Evolutionary conservation across 2,797 vertebrate genomes (phyloP).

Genomic region (Sebastes matsubarae): DNA sequence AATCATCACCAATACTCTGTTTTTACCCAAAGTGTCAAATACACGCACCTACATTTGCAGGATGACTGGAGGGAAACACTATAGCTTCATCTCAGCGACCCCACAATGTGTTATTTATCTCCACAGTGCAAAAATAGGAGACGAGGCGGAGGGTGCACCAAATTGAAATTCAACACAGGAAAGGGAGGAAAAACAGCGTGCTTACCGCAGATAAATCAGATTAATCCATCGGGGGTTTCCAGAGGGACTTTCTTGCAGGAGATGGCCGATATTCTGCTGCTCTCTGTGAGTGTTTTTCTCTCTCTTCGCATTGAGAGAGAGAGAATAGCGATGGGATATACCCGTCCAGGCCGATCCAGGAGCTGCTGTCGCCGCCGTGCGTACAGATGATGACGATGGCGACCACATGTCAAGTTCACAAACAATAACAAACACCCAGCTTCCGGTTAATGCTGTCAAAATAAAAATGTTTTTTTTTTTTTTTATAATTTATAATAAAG

Average conservation of each 20-base stretch:
- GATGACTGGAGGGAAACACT: not conserved
- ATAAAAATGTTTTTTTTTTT: slow-evolving; percentile 15
- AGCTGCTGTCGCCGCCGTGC: slow-evolving; percentile 81
- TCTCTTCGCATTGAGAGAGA: slow-evolving; percentile 44
- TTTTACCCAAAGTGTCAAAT: not conserved
- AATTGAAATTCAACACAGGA: slow-evolving; percentile 62
- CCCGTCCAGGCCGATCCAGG: slow-evolving; percentile 69
- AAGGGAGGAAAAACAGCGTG: not conserved
- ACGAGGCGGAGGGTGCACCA: slow-evolving; percentile 73
- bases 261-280: slow-evolving; percentile 21
- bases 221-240: slow-evolving; percentile 79
- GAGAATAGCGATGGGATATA: slow-evolving; percentile 71
- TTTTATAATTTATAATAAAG: fast-evolving
- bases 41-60: not conserved
- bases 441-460: slow-evolving; percentile 37
- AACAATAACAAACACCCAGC: fast-evolving
- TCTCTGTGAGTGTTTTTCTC: slow-evolving; percentile 33
- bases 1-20: not conserved
- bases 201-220: slow-evolving; percentile 79
- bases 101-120: slow-evolving; percentile 48
- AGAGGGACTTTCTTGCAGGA: slow-evolving; percentile 25
- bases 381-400: slow-evolving; percentile 81
- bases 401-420: slow-evolving; percentile 7
- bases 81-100: not conserved
- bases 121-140: slow-evolving; percentile 54